phyloP scores from a whole-genome alignment of 92 coral and sea anemone genomes.

The Chrysogorgia sp. region DNA sequence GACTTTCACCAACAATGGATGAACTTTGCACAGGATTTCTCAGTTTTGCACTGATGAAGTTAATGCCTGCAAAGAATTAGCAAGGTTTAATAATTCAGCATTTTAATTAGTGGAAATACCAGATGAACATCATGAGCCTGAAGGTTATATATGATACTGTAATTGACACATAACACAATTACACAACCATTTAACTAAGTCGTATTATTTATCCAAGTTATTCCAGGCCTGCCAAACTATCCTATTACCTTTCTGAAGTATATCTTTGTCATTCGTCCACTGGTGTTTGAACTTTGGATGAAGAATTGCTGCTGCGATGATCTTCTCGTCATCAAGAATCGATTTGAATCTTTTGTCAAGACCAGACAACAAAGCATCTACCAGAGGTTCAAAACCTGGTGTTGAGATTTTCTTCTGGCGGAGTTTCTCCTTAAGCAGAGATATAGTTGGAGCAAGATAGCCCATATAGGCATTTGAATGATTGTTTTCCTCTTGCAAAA shows the following conservation, averaged over 20 bases:
- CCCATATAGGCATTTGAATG: too few relatives aligned
- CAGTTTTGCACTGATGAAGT: not conserved
- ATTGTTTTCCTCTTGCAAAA: too few relatives aligned
- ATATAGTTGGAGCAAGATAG: too few relatives aligned
- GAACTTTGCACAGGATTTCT: too few relatives aligned
- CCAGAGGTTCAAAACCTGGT: constrained; percentile 2
- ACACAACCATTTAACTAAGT: not conserved
- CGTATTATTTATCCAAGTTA: not conserved
- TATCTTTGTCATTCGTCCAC: constrained; percentile 6
- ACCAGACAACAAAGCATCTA: constrained; percentile 12
- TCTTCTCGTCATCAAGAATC: constrained; percentile 4
- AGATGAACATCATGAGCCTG: too few relatives aligned
- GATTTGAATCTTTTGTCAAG: not conserved
- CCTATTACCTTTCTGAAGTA: constrained; percentile 12
- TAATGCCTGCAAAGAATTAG: not conserved
- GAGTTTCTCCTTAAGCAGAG: constrained; percentile 11
- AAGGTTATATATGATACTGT: too few relatives aligned
- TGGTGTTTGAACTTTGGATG: constrained; percentile 14
- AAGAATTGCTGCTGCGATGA: too few relatives aligned
- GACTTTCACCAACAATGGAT: too few relatives aligned
- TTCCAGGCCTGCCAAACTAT: not conserved
- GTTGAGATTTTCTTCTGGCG: constrained; percentile 4
- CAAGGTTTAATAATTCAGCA: too few relatives aligned
- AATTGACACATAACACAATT: not conserved
- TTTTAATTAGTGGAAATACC: too few relatives aligned